These are phyloP conservation scores for Lasioglossum marginatum DNA, from an alignment of 2,888 invertebrate genomes.

Conservation along the genomic window DNA sequence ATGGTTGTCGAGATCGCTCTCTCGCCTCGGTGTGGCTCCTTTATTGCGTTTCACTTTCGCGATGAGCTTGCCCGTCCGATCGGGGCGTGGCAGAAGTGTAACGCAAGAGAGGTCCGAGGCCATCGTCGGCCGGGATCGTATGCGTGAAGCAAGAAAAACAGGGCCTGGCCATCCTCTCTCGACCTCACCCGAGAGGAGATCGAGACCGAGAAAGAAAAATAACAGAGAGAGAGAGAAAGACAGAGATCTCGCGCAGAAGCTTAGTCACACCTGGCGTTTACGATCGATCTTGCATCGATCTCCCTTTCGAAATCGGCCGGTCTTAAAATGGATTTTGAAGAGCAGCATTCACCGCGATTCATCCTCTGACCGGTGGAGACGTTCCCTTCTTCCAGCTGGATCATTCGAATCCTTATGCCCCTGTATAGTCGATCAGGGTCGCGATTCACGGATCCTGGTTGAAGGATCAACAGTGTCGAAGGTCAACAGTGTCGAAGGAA, in stretches of 20 bases:
- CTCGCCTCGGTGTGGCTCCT: constrained; percentile 77
- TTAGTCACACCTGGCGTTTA: constrained; percentile 62
- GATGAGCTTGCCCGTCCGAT: constrained; percentile 82
- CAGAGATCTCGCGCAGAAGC: constrained; percentile 47
- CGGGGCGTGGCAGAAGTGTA: constrained; percentile 84
- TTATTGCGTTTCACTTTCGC: constrained; percentile 85
- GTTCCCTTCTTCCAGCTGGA: background rate
- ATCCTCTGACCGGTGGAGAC: background rate
- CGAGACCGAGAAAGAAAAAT: background rate
- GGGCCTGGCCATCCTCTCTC: constrained; percentile 58
- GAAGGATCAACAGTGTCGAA: background rate
- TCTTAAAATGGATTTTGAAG: constrained; percentile 60
- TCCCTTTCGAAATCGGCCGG: constrained; percentile 50
- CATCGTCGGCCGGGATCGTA: constrained; percentile 67
- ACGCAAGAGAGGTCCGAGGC: constrained; percentile 82
- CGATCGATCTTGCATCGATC: constrained; percentile 20
- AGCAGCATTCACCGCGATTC: background rate
- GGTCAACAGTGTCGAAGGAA: background rate
- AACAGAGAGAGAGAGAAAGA: background rate
- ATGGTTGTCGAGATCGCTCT: constrained; percentile 60
- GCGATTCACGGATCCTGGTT: background rate
- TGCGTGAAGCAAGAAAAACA: constrained; percentile 68
- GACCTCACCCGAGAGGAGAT: constrained; percentile 23
- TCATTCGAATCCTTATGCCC: background rate
- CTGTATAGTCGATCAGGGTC: background rate